phyloP scores from a whole-genome alignment of 1,140 invertebrate genomes.

The Magallana ariakensis region DNA sequence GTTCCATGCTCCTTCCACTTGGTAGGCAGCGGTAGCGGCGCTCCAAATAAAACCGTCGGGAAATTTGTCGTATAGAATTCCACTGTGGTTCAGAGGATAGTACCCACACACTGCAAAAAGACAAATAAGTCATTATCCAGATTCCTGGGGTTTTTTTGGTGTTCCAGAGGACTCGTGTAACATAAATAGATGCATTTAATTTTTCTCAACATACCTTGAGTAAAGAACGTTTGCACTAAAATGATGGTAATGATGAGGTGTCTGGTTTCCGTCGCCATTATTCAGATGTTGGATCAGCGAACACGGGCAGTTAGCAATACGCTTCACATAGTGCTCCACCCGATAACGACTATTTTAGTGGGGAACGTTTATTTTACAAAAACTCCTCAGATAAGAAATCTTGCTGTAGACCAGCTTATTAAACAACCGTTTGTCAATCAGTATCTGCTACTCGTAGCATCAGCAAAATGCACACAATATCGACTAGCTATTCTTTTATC shows the following conservation, averaged over 20 bases:
- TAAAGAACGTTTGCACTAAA: background rate
- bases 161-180: too few species aligned
- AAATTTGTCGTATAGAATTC: slow-evolving; percentile 62
- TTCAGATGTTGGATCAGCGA: background rate
- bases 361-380: background rate
- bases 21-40: slow-evolving; percentile 78
- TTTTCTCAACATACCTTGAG: background rate
- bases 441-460: too few species aligned
- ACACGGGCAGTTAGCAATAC: background rate
- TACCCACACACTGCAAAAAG: background rate
- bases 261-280: too few species aligned
- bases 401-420: background rate
- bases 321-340: background rate
- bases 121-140: background rate
- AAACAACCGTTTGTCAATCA: background rate
- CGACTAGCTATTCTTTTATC: too few species aligned
- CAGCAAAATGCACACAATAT: too few species aligned
- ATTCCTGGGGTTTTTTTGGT: too few species aligned
- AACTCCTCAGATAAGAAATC: background rate
- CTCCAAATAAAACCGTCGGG: slow-evolving; percentile 78
- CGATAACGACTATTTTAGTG: background rate
- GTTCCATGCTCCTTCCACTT: slow-evolving; percentile 79
- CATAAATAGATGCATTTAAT: too few species aligned
- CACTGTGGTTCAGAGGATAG: slow-evolving; percentile 18
- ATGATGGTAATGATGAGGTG: background rate